A percentile compares a stretch with the other conserved stretches of the same genome.
phyloP scores from a whole-genome alignment of 92 coral and sea anemone species.

The Siderastrea radians region DNA sequence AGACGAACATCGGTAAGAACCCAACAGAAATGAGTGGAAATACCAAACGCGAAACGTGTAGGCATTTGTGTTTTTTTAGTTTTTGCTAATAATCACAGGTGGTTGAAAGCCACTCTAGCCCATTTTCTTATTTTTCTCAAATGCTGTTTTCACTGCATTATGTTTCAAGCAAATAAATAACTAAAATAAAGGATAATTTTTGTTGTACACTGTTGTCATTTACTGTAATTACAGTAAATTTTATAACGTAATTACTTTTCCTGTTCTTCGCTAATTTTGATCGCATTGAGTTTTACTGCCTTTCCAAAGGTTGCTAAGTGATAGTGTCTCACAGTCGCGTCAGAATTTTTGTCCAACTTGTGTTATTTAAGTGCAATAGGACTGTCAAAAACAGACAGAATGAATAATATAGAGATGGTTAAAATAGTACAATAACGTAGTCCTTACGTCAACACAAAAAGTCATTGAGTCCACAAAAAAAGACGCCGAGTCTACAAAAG shows the following conservation, averaged over 20 bases:
- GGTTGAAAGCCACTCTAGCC: background rate
- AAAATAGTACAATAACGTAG: background rate
- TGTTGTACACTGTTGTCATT: background rate
- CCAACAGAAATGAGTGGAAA: background rate
- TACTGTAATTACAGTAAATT: background rate
- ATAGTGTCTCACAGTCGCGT: slow-evolving; percentile 7
- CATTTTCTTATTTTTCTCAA: background rate
- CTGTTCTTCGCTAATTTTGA: background rate
- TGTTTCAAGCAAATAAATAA: background rate
- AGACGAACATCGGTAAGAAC: background rate
- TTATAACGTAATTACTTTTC: background rate
- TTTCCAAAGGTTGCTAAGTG: background rate
- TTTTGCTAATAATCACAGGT: background rate
- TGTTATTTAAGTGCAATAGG: background rate
- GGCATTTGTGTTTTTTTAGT: background rate
- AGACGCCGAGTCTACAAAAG: too few species aligned
- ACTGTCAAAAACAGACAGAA: background rate
- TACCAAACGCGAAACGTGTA: background rate
- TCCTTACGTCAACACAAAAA: background rate
- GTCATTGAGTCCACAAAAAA: background rate
- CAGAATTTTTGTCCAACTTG: background rate
- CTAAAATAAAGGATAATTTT: background rate
- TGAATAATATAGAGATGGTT: background rate
- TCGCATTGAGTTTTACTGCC: background rate
- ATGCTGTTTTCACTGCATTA: background rate